Conservation (phyloP, 2,797 vertebrate species). For the Cynopterus sphinx region DNA sequence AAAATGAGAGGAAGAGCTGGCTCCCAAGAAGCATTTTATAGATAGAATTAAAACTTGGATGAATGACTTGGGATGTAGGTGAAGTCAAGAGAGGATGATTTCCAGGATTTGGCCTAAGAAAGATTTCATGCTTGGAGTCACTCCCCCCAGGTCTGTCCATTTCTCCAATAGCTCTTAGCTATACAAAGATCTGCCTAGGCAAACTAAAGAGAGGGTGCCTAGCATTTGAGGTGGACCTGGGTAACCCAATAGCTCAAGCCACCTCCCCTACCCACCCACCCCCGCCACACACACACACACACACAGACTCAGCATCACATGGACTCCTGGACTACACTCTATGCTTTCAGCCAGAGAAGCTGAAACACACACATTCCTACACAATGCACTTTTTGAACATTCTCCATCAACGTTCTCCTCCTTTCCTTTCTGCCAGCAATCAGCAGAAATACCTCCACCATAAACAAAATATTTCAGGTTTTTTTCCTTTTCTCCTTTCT, state of each 20-base stretch:
- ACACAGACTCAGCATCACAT: neutral
- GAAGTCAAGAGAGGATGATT: neutral
- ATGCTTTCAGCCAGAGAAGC: neutral
- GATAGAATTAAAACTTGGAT: neutral
- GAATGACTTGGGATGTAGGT: neutral
- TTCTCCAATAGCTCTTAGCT: neutral
- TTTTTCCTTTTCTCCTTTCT: neutral
- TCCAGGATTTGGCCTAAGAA: neutral
- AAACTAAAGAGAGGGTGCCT: neutral
- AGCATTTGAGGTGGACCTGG: neutral
- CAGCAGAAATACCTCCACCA: slow-evolving; percentile 20
- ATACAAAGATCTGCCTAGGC: neutral
- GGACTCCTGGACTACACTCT: neutral
- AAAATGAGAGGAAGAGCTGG: neutral
- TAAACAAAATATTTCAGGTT: neutral
- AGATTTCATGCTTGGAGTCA: neutral
- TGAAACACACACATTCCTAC: neutral
- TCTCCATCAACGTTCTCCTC: neutral
- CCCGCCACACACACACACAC: neutral
- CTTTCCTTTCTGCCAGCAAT: neutral
- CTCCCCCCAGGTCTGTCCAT: neutral
- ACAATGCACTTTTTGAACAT: neutral
- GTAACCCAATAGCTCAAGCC: neutral
- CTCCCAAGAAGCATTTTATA: neutral
- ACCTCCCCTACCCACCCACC: neutral